Conservation (phyloP, 2,888 invertebrate species). For the Apantesis nais region DNA sequence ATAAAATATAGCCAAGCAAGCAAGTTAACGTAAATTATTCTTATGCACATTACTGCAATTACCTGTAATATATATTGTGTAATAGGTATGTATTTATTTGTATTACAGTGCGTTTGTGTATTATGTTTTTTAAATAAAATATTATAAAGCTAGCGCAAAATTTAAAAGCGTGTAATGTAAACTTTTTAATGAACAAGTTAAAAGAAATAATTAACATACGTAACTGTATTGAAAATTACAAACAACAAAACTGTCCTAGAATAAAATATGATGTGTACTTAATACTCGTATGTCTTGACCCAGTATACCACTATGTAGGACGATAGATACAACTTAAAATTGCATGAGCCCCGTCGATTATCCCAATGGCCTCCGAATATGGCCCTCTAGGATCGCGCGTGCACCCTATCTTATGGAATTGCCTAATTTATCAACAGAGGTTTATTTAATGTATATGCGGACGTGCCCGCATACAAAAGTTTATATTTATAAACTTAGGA, state of each 20-base stretch:
- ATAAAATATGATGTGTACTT: too few species aligned
- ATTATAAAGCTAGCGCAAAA: too few species aligned
- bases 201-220: not conserved
- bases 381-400: conserved; percentile 53
- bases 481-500: conserved; percentile 48
- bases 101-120: not conserved
- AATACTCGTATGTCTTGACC: conserved; percentile 18
- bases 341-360: conserved; percentile 62
- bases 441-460: conserved; percentile 72
- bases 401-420: conserved; percentile 73
- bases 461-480: conserved; percentile 66
- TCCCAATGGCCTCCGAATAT: conserved; percentile 58
- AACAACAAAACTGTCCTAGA: conserved; percentile 29
- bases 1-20: conserved; percentile 66
- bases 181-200: not conserved
- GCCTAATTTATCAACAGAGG: conserved; percentile 75
- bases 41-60: not conserved
- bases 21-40: conserved; percentile 65
- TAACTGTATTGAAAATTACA: conserved; percentile 13
- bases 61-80: not conserved
- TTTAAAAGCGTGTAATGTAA: too few species aligned
- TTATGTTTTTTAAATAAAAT: not conserved
- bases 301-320: conserved; percentile 25
- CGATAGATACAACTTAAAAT: conserved; percentile 60
- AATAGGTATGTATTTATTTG: not conserved